These are phyloP conservation scores for Girardia tigrina DNA, from an alignment of 2,888 invertebrate genomes.

Conservation along the genomic window DNA sequence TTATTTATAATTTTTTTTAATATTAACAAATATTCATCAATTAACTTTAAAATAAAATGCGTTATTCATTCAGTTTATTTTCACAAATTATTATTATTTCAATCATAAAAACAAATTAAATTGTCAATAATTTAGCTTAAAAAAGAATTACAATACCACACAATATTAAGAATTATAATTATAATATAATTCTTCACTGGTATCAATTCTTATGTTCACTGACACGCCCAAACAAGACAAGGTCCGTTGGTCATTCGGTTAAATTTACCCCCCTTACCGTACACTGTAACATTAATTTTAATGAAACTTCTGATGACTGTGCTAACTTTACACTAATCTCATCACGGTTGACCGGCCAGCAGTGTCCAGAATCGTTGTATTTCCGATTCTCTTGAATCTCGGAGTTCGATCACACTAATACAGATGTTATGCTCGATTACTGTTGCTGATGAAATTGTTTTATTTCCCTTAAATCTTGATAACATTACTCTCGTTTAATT, in stretches of 20 bases:
- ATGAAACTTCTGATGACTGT: neutral
- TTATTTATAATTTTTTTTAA: too few relatives aligned
- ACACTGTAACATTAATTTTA: neutral
- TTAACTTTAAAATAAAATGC: too few relatives aligned
- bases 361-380: neutral
- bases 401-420: neutral
- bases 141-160: too few relatives aligned
- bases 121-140: too few relatives aligned
- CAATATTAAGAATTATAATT: too few relatives aligned
- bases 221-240: neutral
- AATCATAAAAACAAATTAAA: too few relatives aligned
- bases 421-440: neutral
- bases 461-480: neutral
- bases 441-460: neutral
- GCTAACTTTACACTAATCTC: neutral
- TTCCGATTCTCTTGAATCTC: neutral
- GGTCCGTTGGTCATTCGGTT: neutral
- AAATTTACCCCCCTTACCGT: neutral
- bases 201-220: too few relatives aligned
- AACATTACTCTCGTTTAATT: too few relatives aligned
- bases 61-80: too few relatives aligned
- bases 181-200: too few relatives aligned
- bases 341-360: neutral
- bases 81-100: too few relatives aligned
- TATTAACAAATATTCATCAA: too few relatives aligned